A percentile compares a stretch with the other conserved stretches of the same genome.
phyloP scores from a whole-genome alignment of 2,888 invertebrate species.

The Myopa testacea region DNA sequence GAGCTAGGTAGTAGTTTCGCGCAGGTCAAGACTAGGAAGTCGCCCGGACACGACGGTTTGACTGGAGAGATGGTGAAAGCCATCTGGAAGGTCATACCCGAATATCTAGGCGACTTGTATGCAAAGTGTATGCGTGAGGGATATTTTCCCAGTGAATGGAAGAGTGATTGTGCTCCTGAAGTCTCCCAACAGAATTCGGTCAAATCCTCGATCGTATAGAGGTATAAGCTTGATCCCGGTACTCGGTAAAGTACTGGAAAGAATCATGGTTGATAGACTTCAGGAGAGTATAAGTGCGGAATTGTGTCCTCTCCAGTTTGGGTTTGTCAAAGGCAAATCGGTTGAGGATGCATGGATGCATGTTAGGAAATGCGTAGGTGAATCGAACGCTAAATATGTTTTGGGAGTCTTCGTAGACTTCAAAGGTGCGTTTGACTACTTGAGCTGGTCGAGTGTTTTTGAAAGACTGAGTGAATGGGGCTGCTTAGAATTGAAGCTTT shows the following conservation, averaged over 20 bases:
- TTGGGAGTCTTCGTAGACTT: no score
- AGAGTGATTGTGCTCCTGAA: not conserved
- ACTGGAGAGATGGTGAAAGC: no score
- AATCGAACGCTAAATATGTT: no score
- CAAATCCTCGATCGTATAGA: not conserved
- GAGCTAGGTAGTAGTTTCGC: no score
- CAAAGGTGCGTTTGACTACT: no score
- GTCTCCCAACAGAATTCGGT: not conserved
- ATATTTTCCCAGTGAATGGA: no score
- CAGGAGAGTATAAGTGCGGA: not conserved
- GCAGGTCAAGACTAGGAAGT: no score
- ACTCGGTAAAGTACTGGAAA: not conserved
- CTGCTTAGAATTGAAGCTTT: not conserved
- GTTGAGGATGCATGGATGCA: no score
- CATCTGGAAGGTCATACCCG: no score
- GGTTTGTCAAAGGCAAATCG: not conserved
- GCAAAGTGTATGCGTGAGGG: no score
- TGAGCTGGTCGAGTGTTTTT: not conserved
- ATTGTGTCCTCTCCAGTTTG: not conserved
- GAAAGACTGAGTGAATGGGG: not conserved
- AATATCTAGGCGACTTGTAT: no score
- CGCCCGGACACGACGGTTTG: not conserved
- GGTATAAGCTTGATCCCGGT: not conserved
- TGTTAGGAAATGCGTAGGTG: no score
- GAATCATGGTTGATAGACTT: not conserved